Evolutionary conservation across 2,113 vertebrate species (phyloP).

Genomic region (Megaceryle maxima): DNA sequence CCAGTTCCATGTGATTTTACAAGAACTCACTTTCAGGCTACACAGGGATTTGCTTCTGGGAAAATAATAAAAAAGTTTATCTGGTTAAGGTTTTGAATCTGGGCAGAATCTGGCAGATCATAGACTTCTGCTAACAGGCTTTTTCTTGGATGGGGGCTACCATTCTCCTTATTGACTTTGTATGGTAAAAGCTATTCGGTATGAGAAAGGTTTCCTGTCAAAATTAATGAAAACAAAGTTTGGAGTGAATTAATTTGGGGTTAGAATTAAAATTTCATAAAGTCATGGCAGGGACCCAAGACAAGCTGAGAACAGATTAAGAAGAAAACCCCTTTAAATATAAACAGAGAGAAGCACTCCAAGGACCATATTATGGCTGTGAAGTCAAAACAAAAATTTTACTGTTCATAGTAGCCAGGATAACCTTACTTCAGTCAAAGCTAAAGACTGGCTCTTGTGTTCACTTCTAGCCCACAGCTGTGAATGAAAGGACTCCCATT

Average conservation of each 20-base stretch:
- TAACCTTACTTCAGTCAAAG: background rate
- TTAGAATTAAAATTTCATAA: slow-evolving; percentile 33
- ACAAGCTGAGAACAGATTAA: slow-evolving; percentile 26
- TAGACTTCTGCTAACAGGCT: background rate
- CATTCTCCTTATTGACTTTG: background rate
- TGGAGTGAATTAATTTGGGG: slow-evolving; percentile 25
- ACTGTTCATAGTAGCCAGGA: background rate
- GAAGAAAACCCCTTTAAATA: slow-evolving; percentile 14
- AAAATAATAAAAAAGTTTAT: background rate
- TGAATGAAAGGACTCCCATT: background rate
- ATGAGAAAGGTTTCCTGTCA: slow-evolving; percentile 8
- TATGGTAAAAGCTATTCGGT: background rate
- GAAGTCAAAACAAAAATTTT: background rate
- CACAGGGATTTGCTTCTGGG: background rate
- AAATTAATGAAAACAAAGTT: slow-evolving; percentile 21
- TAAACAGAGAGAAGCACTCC: slow-evolving; percentile 35
- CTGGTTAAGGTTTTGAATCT: background rate
- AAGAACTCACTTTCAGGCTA: background rate
- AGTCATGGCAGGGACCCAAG: slow-evolving; percentile 16
- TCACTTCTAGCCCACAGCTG: background rate
- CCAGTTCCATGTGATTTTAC: background rate
- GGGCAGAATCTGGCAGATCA: background rate
- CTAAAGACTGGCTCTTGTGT: background rate
- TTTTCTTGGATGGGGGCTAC: background rate
- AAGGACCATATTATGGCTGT: background rate